Percentiles rank a stretch among this genome's conserved stretches.
Evolutionary conservation across 37 sponge, comb jelly and placozoan species (phyloP).

Genomic region (Beroe forskalii): DNA sequence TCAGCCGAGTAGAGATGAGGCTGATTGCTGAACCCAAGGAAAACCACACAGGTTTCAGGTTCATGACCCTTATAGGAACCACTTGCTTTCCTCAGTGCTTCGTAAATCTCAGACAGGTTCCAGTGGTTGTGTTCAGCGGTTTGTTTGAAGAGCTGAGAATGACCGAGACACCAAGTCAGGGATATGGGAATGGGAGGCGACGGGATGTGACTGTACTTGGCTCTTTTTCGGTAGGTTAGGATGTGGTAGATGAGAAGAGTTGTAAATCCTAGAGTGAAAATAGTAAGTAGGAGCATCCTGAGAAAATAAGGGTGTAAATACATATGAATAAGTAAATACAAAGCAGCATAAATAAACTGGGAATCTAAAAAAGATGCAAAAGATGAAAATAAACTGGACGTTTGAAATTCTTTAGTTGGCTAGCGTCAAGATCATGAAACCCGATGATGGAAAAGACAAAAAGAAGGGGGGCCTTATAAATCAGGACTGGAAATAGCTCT

Average conservation of each 20-base stretch:
- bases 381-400: too few species aligned
- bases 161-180: background rate
- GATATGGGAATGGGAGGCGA: slow-evolving; percentile 4
- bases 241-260: background rate
- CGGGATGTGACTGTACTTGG: background rate
- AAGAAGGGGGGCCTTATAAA: too few species aligned
- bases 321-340: too few species aligned
- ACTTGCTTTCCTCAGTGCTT: background rate
- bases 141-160: background rate
- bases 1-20: background rate
- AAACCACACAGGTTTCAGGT: background rate
- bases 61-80: too few species aligned
- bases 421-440: too few species aligned
- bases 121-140: background rate
- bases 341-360: too few species aligned
- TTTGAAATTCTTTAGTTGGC: too few species aligned
- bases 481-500: too few species aligned
- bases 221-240: background rate
- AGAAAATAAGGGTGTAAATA: too few species aligned
- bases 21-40: background rate
- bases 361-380: too few species aligned
- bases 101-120: background rate
- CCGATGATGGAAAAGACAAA: too few species aligned
- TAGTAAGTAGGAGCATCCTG: background rate
- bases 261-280: background rate